Base-by-base conservation (phyloP, 2,113 vertebrate species). In the Calidris pugnax region DNA sequence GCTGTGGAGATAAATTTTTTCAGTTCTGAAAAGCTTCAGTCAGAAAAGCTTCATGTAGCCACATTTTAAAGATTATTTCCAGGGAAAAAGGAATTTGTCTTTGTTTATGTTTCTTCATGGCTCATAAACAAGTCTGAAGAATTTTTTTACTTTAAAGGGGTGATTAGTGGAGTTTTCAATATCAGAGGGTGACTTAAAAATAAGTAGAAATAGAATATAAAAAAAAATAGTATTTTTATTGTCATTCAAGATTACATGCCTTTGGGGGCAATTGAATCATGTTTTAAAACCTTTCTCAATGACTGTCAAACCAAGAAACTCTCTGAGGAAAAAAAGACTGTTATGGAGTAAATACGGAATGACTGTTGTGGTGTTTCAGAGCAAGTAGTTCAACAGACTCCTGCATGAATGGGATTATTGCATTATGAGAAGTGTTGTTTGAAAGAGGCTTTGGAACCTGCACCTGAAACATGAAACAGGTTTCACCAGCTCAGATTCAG, bases 1-100 rank as follows among this genome's bases (percentile, higher is more conserved):
- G 47, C 56, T 64, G 43, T 64, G 45, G 35, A 93, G 59, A 96
- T 75, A 91, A 89, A 87, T 96, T 78, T 83, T 79, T 89, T 91
- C 26, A 12, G 59, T 80, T 81, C 59, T 90, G 79, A 90, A 93
- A 81, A 60, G 10, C 8, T 93, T 95, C 81, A 82, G 57, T 85
- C 32, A 87, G 55, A 85, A 96, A 91, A 77, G 26, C 10, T 90
- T 95, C 86, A 47, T 16, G 83, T 24, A 63, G 51, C 21, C 30
- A 60, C 60, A 72, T 56, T 84, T 67, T 94, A 89, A 64, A 73
- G 35, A 68, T 84, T 88, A 60, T 87, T 91, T 92, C 59, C 51
- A 68, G 18, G 14, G 21, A n/a, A 62, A 91, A 95, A 68, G 9
- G 17, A 81, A 74, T 71, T 88, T 92, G 16, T 81, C 69, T 86